phyloP scores from a whole-genome alignment of 1,140 invertebrate genomes.

The Phenacoccus solenopsis region DNA sequence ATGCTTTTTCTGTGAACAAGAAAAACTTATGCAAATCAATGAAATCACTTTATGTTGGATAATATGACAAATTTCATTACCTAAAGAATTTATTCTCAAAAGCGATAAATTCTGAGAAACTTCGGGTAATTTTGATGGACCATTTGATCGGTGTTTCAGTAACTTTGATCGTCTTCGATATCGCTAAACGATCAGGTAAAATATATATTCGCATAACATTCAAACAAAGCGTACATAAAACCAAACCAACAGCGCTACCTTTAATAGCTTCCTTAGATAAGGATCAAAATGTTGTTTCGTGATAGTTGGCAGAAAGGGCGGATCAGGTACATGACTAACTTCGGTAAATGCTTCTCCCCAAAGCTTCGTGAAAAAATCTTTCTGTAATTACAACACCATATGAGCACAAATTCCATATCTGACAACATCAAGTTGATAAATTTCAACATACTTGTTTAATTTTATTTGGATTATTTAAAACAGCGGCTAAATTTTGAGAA shows the following conservation, averaged over 20 bases:
- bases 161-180: conserved; percentile 38
- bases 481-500: conserved; percentile 87
- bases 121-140: conserved; percentile 32
- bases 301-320: conserved; percentile 71
- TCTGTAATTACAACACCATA: conserved; percentile 28
- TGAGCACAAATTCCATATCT: neutral
- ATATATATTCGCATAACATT: neutral
- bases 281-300: conserved; percentile 70
- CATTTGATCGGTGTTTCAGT: conserved; percentile 32
- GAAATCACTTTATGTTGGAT: neutral
- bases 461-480: conserved; percentile 87
- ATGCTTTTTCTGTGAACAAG: conserved; percentile 20
- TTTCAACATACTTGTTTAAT: conserved; percentile 54
- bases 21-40: neutral
- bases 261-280: conserved; percentile 69
- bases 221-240: neutral
- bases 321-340: conserved; percentile 55
- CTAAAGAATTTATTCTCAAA: conserved; percentile 36
- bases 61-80: conserved; percentile 21
- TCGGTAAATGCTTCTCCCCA: conserved; percentile 95
- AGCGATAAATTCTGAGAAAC: conserved; percentile 38
- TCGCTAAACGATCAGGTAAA: conserved; percentile 33
- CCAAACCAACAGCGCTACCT: conserved; percentile 25
- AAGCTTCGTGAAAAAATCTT: conserved; percentile 90
- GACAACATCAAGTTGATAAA: no score